Evolutionary conservation across 2,113 vertebrate species (phyloP), one percentile per base, ranked within the genome.

Genomic region (Bos indicus): DNA sequence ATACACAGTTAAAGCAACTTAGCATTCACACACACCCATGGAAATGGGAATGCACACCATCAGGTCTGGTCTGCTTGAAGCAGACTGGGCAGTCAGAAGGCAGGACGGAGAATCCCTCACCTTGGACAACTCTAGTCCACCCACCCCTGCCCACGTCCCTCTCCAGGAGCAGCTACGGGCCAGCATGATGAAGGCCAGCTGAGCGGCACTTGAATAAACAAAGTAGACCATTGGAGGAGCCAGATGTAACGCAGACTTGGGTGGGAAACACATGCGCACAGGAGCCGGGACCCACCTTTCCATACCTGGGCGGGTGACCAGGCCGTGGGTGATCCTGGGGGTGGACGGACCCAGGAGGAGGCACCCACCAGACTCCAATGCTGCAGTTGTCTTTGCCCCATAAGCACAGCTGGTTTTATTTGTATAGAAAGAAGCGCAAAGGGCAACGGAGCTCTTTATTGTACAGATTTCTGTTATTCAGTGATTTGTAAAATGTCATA

Each of bases 321-420:
- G 12, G 40, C 17, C 0, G 9, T 14, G 30, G 15, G 64, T 14
- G 51, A 25, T 2, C 1, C 0, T 56, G 12, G 8, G 14, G 9
- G 15, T 13, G 25, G 48, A 6, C 7, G 23, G 28, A 43, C 48
- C 13, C 33, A 14, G 46, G 26, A 21, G 10, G n/a, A 52, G 3
- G 19, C 25, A 5, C 46, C 15, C 1, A n/a, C 43, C 19, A 15
- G 2, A 23, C 36, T 25, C 43, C 26, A 23, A 17, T 59, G 14
- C 52, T 89, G 26, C 15, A 12, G 14, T 1, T 57, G 64, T 33
- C n/a, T 77, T 46, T 52, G 17, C 14, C 17, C 12, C 19, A 7
- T 2, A 8, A 25, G 3, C 7, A 48, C 30, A 52, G 30, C 17
- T 16, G 36, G n/a, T 60, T 87, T 56, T 82, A 59, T 96, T 59